Evolutionary conservation across 2,113 vertebrate species (phyloP), one percentile per base, ranked within the genome.

Genomic region (Plectropomus leopardus): DNA sequence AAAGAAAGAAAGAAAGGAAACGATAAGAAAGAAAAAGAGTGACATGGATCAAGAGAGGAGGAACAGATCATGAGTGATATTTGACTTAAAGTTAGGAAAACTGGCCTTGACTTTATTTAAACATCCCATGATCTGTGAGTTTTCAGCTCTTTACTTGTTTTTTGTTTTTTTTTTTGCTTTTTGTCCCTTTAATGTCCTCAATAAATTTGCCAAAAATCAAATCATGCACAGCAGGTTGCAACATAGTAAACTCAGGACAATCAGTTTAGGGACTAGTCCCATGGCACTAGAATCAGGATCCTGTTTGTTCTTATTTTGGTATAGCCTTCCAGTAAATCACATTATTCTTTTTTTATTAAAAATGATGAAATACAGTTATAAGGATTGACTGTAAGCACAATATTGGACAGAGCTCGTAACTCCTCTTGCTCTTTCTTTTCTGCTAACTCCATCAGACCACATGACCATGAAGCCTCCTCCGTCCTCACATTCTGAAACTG

Each of bases 401-500:
- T n/a, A n/a, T 66, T 55, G 47, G 36, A 78, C 23, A 40, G 21
- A 40, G 65, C 7, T 66, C 59, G 4, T 58, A n/a, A 61, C 55
- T 73, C 21, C 24, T 59, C n/a, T 51, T 64, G 21, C 36, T 70
- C 26, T 34, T 21, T 24, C 44, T 23, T 73, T 30, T 53, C 21
- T 50, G 51, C 32, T 2, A 28, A 76, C 53, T 54, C 34, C 45
- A 44, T 48, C 40, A 70, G 47, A 10, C 70, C 74, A 34, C 14
- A 54, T 10, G n/a, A 19, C 36, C 60, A 61, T 9, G 0, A 58
- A 44, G 55, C 28, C 72, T 45, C 59, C 53, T 76, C 58, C 59
- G 28, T 78, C 40, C 28, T 70, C n/a, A n/a, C n/a, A n/a, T n/a
- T n/a, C n/a, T n/a, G n/a, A 68, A 83, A 83, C 74, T 80, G 68